These are phyloP conservation scores for Spilogale gracilis DNA, from an alignment of 2,113 vertebrate species.

Conservation along the genomic window DNA sequence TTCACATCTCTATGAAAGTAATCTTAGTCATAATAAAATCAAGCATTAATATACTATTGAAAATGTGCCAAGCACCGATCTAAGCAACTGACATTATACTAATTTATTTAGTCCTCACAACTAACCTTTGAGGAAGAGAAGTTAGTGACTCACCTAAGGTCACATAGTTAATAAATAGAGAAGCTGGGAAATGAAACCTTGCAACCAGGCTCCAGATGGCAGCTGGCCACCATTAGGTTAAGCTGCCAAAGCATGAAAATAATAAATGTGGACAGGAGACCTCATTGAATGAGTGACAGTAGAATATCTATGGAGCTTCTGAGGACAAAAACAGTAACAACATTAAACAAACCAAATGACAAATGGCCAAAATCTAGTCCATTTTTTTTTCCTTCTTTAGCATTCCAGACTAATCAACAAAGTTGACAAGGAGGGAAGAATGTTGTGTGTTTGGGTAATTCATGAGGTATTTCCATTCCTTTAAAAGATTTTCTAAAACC, in stretches of 20 bases:
- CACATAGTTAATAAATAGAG: not conserved
- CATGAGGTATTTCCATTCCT: not conserved
- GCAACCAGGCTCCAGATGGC: not conserved
- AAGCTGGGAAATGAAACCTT: not conserved
- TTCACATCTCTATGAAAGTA: not conserved
- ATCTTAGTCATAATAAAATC: not conserved
- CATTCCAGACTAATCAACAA: not conserved
- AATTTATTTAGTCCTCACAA: not conserved
- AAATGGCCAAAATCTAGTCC: not conserved
- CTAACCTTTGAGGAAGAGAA: not conserved
- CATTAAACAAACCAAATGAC: not conserved
- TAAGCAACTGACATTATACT: not conserved
- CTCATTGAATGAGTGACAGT: not conserved
- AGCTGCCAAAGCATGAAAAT: not conserved
- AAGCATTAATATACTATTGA: not conserved
- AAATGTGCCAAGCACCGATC: not conserved
- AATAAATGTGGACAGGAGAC: not conserved
- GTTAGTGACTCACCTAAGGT: not conserved
- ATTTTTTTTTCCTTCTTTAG: not conserved
- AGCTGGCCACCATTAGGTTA: not conserved
- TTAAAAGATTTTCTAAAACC: not conserved
- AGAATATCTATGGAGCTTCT: not conserved
- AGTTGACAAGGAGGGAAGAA: not conserved
- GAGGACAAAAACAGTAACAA: not conserved
- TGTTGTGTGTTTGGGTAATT: not conserved